A percentile compares a stretch with the other conserved stretches of the same genome.
Evolutionary conservation across 2,113 vertebrate species (phyloP).

Genomic region (Sander vitreus): DNA sequence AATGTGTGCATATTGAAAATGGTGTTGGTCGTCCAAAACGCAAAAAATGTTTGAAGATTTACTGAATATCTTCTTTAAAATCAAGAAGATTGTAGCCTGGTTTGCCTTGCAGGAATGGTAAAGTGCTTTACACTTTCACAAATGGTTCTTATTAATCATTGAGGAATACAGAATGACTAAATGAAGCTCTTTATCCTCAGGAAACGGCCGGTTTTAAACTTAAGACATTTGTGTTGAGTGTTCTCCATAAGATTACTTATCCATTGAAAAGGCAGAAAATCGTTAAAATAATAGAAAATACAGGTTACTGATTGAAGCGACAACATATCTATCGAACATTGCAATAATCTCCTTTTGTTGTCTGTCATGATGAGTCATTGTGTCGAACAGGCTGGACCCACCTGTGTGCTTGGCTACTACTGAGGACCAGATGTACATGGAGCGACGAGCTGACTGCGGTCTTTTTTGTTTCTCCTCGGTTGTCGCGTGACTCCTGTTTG

Average conservation of each 20-base stretch:
- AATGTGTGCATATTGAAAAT: not conserved
- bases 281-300: not conserved
- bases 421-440: constrained; percentile 24
- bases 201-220: constrained; percentile 1
- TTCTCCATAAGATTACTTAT: not conserved
- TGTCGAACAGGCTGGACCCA: constrained; percentile 5
- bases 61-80: not conserved
- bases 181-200: not conserved
- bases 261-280: not conserved
- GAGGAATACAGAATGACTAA: not conserved
- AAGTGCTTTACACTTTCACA: not conserved
- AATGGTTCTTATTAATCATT: constrained; percentile 7
- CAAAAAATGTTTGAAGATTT: not conserved
- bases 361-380: constrained; percentile 21
- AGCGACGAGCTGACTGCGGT: constrained; percentile 12
- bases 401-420: not conserved
- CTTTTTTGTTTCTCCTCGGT: constrained; percentile 14
- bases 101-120: constrained; percentile 2
- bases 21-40: not conserved
- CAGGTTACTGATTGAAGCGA: too few species aligned
- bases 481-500: constrained; percentile 40
- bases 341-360: constrained; percentile 16
- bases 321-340: not conserved
- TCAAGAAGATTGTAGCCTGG: not conserved
- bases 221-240: too few species aligned